Evolutionary conservation across 2,797 vertebrate species (phyloP).

Genomic region (Falco naumanni): DNA sequence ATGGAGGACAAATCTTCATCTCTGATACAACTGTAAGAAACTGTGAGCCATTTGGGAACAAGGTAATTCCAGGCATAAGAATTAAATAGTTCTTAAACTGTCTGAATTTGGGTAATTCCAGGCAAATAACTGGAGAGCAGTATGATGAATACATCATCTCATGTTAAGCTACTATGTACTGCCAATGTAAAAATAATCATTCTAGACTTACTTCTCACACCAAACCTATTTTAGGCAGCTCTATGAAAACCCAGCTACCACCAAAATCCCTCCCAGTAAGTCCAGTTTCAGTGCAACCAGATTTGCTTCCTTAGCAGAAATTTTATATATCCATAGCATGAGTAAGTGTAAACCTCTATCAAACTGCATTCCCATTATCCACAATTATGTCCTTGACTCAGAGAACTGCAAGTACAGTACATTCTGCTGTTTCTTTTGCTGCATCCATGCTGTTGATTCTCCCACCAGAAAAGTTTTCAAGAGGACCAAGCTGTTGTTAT

Average conservation of each 20-base stretch:
- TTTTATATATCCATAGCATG: neutral
- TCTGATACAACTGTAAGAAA: neutral
- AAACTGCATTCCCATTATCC: conserved; percentile 31
- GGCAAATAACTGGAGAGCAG: neutral
- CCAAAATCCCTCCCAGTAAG: neutral
- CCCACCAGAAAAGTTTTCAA: conserved; percentile 64
- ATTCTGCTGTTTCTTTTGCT: conserved; percentile 61
- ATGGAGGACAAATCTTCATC: neutral
- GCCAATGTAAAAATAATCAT: conserved; percentile 11
- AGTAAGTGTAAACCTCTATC: conserved; percentile 20
- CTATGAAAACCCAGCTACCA: neutral
- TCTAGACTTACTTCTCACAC: conserved; percentile 10
- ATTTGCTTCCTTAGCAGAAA: conserved; percentile 45
- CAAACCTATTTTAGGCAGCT: conserved; percentile 11
- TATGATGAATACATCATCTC: neutral
- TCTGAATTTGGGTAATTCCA: neutral
- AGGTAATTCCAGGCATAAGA: neutral
- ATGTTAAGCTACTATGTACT: neutral
- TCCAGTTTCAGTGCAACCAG: neutral
- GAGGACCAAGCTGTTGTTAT: conserved; percentile 71
- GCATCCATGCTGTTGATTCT: conserved; percentile 66
- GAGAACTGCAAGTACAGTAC: conserved; percentile 66
- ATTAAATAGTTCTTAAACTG: neutral
- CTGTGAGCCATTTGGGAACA: neutral
- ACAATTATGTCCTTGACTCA: conserved; percentile 52